Conservation (phyloP, 2,797 vertebrate species). For the Dromococcyx pavoninus region DNA sequence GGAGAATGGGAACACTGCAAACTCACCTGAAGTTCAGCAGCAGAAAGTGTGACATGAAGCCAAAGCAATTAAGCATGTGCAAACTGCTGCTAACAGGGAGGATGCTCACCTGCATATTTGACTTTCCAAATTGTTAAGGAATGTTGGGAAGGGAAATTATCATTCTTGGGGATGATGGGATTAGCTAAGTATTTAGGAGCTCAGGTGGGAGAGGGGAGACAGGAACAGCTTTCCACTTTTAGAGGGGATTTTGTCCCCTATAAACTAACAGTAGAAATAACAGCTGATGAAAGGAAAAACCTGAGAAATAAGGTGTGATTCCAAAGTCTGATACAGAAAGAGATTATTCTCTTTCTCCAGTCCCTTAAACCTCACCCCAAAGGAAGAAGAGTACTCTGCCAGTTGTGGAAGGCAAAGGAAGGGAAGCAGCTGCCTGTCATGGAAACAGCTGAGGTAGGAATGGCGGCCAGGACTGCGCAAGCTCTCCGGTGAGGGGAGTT, state of each 20-base stretch:
- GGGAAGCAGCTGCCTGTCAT: neutral
- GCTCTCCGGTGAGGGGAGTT: neutral
- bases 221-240: neutral
- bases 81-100: neutral
- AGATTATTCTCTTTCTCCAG: neutral
- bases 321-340: neutral
- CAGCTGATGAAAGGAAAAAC: neutral
- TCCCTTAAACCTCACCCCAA: neutral
- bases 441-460: neutral
- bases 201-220: neutral
- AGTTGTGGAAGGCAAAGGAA: neutral
- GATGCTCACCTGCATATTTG: neutral
- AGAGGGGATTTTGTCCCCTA: neutral
- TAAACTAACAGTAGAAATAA: neutral
- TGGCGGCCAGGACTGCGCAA: accelerated
- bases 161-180: neutral
- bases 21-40: neutral
- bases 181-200: neutral
- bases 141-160: neutral
- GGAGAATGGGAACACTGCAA: neutral
- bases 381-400: neutral
- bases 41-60: neutral
- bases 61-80: neutral
- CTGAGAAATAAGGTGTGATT: neutral
- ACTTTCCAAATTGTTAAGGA: neutral